These are phyloP conservation scores for Microcebus tavaratra DNA, from an alignment of 2,113 vertebrate genomes.

Conservation along the genomic window DNA sequence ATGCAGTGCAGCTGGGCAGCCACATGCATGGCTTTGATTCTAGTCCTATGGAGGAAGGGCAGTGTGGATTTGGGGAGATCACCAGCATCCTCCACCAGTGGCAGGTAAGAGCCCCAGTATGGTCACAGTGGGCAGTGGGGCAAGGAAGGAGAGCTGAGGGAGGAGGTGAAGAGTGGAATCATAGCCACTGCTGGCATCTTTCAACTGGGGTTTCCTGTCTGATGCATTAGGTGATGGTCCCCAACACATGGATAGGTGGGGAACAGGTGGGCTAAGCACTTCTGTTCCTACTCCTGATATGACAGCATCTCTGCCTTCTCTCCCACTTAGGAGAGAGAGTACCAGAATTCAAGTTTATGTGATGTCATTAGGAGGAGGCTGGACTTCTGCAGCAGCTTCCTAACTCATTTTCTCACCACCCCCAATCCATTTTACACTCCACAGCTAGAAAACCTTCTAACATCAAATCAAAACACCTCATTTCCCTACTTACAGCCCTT, in stretches of 20 bases:
- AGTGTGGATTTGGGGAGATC: neutral
- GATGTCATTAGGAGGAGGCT: neutral
- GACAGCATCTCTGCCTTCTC: neutral
- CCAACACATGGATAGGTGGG: accelerated
- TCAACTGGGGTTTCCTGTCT: neutral
- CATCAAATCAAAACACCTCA: neutral
- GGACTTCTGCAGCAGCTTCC: neutral
- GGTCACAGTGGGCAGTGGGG: neutral
- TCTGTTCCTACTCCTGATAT: neutral
- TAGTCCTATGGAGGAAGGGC: neutral
- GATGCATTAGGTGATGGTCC: neutral
- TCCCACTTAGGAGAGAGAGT: neutral
- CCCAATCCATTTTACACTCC: neutral
- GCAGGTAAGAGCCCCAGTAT: neutral
- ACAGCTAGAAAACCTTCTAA: neutral
- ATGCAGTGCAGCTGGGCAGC: accelerated
- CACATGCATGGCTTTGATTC: neutral
- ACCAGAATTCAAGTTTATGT: neutral
- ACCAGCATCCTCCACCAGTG: neutral
- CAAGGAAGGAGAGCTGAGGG: neutral
- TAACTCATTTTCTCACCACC: neutral
- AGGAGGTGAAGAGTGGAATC: neutral
- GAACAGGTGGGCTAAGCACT: neutral
- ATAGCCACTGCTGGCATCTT: neutral
- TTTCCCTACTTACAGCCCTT: neutral